phyloP scores from a whole-genome alignment of 2,113 vertebrate species.

The Chaetorhynchus papuensis region DNA sequence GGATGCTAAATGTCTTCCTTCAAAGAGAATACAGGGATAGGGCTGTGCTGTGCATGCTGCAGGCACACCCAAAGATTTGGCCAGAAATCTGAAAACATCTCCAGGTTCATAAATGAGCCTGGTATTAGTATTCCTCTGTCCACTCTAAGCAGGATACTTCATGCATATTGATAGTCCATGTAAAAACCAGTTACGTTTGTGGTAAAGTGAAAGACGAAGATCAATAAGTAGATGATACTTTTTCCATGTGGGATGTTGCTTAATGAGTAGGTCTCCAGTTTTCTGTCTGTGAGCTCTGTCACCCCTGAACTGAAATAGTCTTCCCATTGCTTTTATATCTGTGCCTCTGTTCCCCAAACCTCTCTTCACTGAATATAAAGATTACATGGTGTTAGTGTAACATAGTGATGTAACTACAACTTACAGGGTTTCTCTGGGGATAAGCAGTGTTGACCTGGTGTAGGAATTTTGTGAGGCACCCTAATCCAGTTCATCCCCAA shows the following conservation, averaged over 20 bases:
- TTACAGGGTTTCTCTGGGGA: background rate
- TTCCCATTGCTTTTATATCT: background rate
- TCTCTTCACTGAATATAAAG: background rate
- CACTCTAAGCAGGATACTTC: background rate
- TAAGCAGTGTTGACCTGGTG: background rate
- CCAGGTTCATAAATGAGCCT: background rate
- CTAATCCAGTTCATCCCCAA: background rate
- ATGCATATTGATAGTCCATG: background rate
- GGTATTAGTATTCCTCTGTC: background rate
- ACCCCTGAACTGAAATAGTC: background rate
- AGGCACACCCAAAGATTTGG: background rate
- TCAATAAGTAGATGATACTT: background rate
- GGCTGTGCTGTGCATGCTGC: background rate
- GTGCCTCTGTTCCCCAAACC: background rate
- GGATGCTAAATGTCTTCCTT: background rate
- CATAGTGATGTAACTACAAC: background rate
- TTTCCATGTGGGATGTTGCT: background rate
- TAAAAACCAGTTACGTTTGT: background rate
- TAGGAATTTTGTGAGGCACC: background rate
- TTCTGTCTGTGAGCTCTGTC: background rate
- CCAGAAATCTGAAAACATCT: background rate
- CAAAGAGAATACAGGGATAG: background rate
- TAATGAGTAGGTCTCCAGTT: background rate
- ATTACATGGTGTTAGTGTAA: background rate
- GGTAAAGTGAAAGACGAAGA: background rate